phyloP scores from a whole-genome alignment of 1,140 invertebrate genomes.

The Oppia nitens region DNA sequence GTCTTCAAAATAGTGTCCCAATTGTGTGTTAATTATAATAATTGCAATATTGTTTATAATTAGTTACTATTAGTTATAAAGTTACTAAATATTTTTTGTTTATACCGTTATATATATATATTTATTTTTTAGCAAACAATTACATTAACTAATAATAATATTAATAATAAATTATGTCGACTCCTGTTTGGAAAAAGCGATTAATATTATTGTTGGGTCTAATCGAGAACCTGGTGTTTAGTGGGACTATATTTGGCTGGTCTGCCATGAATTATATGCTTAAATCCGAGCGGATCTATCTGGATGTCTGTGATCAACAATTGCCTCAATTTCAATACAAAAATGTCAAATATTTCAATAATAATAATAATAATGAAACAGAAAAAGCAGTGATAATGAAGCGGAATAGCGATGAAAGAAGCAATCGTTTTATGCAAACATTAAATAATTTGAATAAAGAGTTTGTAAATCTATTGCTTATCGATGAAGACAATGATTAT shows the following conservation, averaged over 20 bases:
- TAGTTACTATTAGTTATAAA: too few relatives aligned
- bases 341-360: neutral
- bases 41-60: too few relatives aligned
- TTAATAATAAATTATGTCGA: neutral
- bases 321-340: neutral
- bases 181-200: constrained; percentile 12
- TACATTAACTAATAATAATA: too few relatives aligned
- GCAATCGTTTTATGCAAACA: too few relatives aligned
- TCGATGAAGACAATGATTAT: neutral
- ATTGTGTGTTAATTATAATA: too few relatives aligned
- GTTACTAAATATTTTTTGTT: too few relatives aligned
- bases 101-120: too few relatives aligned
- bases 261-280: constrained; percentile 21
- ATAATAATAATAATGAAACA: neutral
- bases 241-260: constrained; percentile 22
- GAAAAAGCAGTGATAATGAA: neutral
- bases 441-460: neutral
- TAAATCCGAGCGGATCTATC: constrained; percentile 20
- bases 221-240: constrained; percentile 22
- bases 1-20: too few relatives aligned
- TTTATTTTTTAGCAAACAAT: too few relatives aligned
- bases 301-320: constrained; percentile 8
- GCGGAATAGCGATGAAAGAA: too few relatives aligned
- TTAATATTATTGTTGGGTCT: constrained; percentile 20
- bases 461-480: neutral